Evolutionary conservation across 2,797 vertebrate genomes (phyloP), one percentile per base, ranked within the genome.

Genomic region (Clarias platycephalus): DNA sequence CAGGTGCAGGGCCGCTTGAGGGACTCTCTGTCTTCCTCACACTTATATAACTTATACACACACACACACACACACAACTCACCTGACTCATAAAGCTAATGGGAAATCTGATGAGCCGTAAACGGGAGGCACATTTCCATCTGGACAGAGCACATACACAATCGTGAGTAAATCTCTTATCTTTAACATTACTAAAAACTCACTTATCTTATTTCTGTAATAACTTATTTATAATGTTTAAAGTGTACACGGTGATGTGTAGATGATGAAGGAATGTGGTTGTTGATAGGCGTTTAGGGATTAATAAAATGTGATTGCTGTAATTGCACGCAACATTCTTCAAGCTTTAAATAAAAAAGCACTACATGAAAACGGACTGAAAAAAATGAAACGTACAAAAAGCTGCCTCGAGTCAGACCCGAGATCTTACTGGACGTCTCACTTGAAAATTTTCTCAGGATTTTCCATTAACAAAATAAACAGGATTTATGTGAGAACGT

Each of bases 1-100:
- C 55, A 76, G 74, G 53, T 77, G 55, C 74, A 76, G 55, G 53
- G 58, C 34, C 28, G n/a, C 53, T 24, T 76, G 53, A 58, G 53
- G 28, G 31, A 31, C 74, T 58, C 40, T 49, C n/a, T 31, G 1
- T 44, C 22, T 49, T n/a, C 53, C 4, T 55, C 49, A 74, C 37
- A 71, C 20, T 13, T 22, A 37, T 5, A 44, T 10, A 37, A 44
- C 37, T 22, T 31, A 37, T 18, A 37, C 4, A n/a, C n/a, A 37
- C 26, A 67, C 31, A 67, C 28, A 74, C 40, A 72, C n/a, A 53
- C 71, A 53, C 71, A 74, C 24, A 28, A n/a, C 49, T 28, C 71
- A 55, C 71, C 71, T 28, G 71, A 74, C n/a, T 26, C 72, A 75
- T 57, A 75, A 57, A 57, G 72, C 53, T 57, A 53, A 75, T 57